Evolutionary conservation across 2,797 vertebrate species (phyloP), one percentile per base, ranked within the genome.

Genomic region (Aselliscus stoliczkanus): DNA sequence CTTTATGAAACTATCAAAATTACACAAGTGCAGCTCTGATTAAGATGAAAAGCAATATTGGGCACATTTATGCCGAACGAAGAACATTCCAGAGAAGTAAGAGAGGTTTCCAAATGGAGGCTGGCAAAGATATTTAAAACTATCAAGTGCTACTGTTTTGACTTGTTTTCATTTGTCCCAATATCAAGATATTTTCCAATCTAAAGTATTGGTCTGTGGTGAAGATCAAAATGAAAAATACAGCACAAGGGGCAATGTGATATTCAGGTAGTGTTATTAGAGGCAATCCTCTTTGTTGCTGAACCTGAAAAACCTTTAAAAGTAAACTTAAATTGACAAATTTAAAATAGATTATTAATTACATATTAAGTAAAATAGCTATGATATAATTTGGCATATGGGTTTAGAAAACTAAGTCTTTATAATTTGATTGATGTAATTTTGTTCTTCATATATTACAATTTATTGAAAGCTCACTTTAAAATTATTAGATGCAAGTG

Each of bases 401-500:
- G 52, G 34, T 81, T 96, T 62, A 56, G 65, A 79, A 90, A 90
- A 93, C 11, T 62, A n/a, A 37, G n/a, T 76, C 42, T 72, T 76
- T 21, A 86, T 83, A 83, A 82, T 42, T 84, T 72, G 77, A 96
- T 80, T 90, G 47, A 93, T 88, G 47, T 29, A 86, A 90, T 83
- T 93, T 90, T 95, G 42, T 96, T 95, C 92, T 82, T 42, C 50
- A 93, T 44, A 88, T 85, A 91, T 88, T 94, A 65, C 93, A 65
- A 97, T 94, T 96, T 92, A 96, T 92, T 88, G 73, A 75, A 92
- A 85, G 47, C n/a, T 90, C 31, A 77, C 80, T 95, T 87, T 86
- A 79, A 95, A 94, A 85, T 92, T 93, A 97, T 93, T 90, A 95
- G 73, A 90, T 96, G 54, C 58, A 96, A 93, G 14, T 95, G 92